Base-by-base conservation (phyloP, 2,113 vertebrate genomes). In the Ptilorrhoa leucosticta region DNA sequence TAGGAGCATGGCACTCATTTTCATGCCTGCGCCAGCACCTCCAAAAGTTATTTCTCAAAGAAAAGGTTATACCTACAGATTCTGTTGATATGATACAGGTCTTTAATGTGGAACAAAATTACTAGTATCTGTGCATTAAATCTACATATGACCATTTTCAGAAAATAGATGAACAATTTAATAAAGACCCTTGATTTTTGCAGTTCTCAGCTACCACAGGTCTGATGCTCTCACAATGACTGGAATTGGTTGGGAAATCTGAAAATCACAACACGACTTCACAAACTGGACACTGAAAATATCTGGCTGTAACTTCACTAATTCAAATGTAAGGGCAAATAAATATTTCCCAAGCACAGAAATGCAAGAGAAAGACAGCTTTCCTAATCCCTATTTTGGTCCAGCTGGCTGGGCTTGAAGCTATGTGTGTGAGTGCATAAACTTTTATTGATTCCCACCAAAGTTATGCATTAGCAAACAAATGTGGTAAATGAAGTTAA, bases 401-500 rank as follows among this genome's bases (percentile, higher is more conserved):
- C 65, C 39, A 93, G 48, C 57, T 30, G 3, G 54, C 78, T 53
- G 66, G 21, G 82, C n/a, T 85, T 73, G 87, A 82, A 85, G 37
- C 57, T n/a, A 7, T 42, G 37, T 45, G 66, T 93, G 69, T 89
- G 78, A 78, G 19, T 24, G 63, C 70, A 72, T 56, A 14, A 88
- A 87, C 60, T 91, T 93, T 90, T 93, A 73, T 88, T 90, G 97
- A 97, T 96, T 97, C 26, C 48, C 80, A 48, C 40, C 56, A 53
- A 60, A 82, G 60, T 90, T 97, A 93, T 13, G 2, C 33, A 89
- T 84, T 50, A 40, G 77, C 94, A 72, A 94, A 80, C 79, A 97
- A 93, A 94, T 10, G 58, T 91, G 88, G 79, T 48, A 65, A 72
- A 79, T 42, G 18, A 69, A 83, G 97, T 98, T 97, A 98, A 98